Evolutionary conservation across 2,888 invertebrate species (phyloP).

Genomic region (Mycalesis mineus): DNA sequence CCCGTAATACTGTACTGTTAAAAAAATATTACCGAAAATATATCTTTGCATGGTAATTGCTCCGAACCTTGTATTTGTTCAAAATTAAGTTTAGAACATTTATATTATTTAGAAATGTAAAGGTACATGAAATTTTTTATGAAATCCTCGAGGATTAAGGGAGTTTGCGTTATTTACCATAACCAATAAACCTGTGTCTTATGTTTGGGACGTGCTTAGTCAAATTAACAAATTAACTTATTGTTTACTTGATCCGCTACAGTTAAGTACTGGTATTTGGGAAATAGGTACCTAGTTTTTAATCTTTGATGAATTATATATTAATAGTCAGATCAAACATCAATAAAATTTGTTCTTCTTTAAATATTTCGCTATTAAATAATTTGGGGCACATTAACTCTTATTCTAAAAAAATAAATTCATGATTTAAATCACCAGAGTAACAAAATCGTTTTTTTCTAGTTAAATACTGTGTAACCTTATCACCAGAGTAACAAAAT

Average conservation of each 20-base stretch:
- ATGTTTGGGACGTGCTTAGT: conserved; percentile 42
- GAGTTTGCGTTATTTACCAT: conserved; percentile 17
- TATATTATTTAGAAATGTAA: not conserved
- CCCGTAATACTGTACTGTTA: conserved; percentile 27
- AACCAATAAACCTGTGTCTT: conserved; percentile 13
- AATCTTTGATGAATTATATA: too few species aligned
- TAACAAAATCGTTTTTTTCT: not conserved
- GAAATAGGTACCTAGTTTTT: too few species aligned
- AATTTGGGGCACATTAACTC: too few species aligned
- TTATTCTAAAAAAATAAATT: too few species aligned
- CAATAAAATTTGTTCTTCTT: too few species aligned
- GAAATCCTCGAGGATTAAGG: not conserved
- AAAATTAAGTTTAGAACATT: not conserved
- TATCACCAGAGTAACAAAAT: too few species aligned
- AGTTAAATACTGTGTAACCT: not conserved
- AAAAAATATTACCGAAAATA: conserved; percentile 22
- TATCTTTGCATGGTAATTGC: conserved; percentile 44
- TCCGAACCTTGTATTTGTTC: not conserved
- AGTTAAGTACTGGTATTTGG: too few species aligned
- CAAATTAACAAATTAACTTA: conserved; percentile 16
- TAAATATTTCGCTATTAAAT: too few species aligned
- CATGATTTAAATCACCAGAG: not conserved
- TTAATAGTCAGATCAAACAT: too few species aligned
- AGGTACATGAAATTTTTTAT: not conserved
- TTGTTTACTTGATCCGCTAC: too few species aligned